Conservation (phyloP, 2,797 vertebrate genomes). For the Aeoliscus strigatus region DNA sequence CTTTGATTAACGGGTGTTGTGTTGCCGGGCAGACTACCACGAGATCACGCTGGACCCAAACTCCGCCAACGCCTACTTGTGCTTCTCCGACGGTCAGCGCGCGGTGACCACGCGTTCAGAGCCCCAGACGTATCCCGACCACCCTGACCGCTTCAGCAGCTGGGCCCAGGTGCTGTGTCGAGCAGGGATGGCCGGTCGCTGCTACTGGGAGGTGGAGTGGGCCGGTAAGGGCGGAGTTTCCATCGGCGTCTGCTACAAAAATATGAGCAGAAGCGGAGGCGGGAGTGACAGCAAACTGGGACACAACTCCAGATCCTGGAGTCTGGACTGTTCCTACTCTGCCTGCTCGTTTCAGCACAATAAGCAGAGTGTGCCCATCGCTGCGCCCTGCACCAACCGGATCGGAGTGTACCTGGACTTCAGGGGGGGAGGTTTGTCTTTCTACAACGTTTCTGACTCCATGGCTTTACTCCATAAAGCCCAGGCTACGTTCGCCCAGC, state of each 20-base stretch:
- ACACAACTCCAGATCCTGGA: slow-evolving; percentile 74
- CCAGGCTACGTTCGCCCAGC: slow-evolving; percentile 62
- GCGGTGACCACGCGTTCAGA: slow-evolving; percentile 46
- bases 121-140: slow-evolving; percentile 53
- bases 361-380: slow-evolving; percentile 42
- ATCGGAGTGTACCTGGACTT: slow-evolving; percentile 71
- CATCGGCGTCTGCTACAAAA: slow-evolving; percentile 68
- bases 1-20: no score
- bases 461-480: slow-evolving; percentile 63
- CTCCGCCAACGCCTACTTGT: slow-evolving; percentile 68
- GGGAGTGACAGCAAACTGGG: slow-evolving; percentile 69
- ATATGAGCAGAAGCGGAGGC: slow-evolving; percentile 54
- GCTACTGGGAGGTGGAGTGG: slow-evolving; percentile 80
- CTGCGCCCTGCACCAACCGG: slow-evolving; percentile 33
- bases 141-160: slow-evolving; percentile 66
- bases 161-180: slow-evolving; percentile 75
- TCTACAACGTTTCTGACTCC: slow-evolving; percentile 62
- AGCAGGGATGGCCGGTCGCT: slow-evolving; percentile 61
- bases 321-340: slow-evolving; percentile 56
- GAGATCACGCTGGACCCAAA: slow-evolving; percentile 63
- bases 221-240: slow-evolving; percentile 58
- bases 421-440: slow-evolving; percentile 60
- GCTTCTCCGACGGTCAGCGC: slow-evolving; percentile 44
- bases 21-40: slow-evolving; percentile 51
- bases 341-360: slow-evolving; percentile 66